Evolutionary conservation across 1,140 invertebrate species (phyloP).

Genomic region (Drosophila punjabiensis): DNA sequence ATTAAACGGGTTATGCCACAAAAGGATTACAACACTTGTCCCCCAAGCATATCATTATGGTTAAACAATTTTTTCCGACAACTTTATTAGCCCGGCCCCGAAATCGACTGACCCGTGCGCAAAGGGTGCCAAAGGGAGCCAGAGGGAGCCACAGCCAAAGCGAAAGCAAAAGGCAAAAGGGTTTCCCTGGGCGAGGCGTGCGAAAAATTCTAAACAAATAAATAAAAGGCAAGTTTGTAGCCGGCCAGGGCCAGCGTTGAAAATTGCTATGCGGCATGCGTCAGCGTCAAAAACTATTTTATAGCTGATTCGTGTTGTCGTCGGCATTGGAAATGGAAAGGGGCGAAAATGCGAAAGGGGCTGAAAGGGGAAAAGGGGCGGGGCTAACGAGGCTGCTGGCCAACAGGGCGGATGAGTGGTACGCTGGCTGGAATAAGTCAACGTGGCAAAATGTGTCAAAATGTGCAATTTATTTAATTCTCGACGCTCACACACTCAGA

Average conservation of each 20-base stretch:
- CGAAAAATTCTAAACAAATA: conserved; percentile 81
- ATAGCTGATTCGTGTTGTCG: conserved; percentile 80
- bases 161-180: conserved; percentile 27
- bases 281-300: conserved; percentile 80
- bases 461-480: conserved; percentile 83
- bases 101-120: conserved; percentile 57
- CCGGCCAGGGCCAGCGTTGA: conserved; percentile 38
- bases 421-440: conserved; percentile 68
- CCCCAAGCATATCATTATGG: conserved; percentile 82
- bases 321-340: conserved; percentile 53
- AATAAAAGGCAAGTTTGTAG: conserved; percentile 75
- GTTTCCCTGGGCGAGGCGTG: conserved; percentile 56
- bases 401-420: conserved; percentile 25
- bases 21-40: conserved; percentile 82
- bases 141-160: not conserved
- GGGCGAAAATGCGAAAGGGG: not conserved
- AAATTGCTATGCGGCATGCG: conserved; percentile 82
- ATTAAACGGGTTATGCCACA: conserved; percentile 82
- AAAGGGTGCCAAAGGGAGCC: not conserved
- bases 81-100: conserved; percentile 72
- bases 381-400: conserved; percentile 63
- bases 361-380: conserved; percentile 10
- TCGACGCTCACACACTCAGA: conserved; percentile 29
- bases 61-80: conserved; percentile 79
- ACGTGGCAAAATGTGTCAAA: conserved; percentile 83